A percentile compares a stretch with the other conserved stretches of the same genome.
These are phyloP conservation scores for Troides helena DNA, from an alignment of 2,888 invertebrate genomes.

Conservation along the genomic window DNA sequence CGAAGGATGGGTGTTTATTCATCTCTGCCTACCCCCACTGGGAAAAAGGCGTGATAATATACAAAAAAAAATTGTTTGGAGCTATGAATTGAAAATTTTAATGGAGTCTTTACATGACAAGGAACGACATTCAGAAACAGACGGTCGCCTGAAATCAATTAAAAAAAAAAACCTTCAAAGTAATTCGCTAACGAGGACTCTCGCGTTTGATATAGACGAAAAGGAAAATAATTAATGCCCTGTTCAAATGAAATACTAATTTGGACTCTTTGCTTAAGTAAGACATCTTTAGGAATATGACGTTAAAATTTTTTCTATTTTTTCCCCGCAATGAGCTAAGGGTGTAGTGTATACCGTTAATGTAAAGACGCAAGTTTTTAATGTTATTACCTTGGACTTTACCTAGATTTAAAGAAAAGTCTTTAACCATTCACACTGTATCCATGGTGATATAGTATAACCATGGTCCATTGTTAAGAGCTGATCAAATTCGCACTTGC, in stretches of 20 bases:
- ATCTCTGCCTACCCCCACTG: too few relatives aligned
- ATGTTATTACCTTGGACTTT: too few relatives aligned
- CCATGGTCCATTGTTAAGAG: too few relatives aligned
- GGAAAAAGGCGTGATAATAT: too few relatives aligned
- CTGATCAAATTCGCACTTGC: too few relatives aligned
- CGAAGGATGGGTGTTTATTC: too few relatives aligned
- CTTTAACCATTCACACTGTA: too few relatives aligned
- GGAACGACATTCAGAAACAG: not conserved
- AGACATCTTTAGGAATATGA: not conserved
- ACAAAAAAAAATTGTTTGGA: not conserved
- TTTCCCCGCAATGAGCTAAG: too few relatives aligned
- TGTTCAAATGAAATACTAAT: not conserved
- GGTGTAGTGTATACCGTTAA: too few relatives aligned
- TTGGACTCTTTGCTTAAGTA: not conserved
- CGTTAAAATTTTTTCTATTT: not conserved
- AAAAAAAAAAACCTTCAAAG: not conserved
- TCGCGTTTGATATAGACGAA: not conserved
- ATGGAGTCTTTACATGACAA: not conserved
- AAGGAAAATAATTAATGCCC: constrained; percentile 1
- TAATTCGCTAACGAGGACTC: constrained; percentile 7
- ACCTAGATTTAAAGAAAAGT: too few relatives aligned
- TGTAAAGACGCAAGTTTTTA: too few relatives aligned
- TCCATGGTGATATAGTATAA: too few relatives aligned
- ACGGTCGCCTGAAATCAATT: not conserved
- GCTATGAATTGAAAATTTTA: not conserved